Evolutionary conservation across 1,140 invertebrate species (phyloP), one percentile per base, ranked within the genome.

Genomic region (Anastatus disparis): DNA sequence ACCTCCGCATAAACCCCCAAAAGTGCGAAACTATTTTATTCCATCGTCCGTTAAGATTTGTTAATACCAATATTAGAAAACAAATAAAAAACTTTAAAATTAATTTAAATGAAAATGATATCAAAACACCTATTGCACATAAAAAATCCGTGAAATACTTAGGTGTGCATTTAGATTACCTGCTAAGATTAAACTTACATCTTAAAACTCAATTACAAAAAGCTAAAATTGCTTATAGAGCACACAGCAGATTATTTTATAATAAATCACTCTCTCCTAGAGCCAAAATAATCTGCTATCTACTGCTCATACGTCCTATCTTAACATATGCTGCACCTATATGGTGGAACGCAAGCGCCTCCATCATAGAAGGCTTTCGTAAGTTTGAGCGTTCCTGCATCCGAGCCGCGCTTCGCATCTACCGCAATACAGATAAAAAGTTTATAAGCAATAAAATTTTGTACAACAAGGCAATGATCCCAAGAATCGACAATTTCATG

Each of bases 261-360:
- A 71, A 71, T 26, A 72, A 71, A 63, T 17, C 17, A 2, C 13
- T 76, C 0, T 40, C 20, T 10, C 53, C 15, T 1, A 72, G 26
- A 62, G 62, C 71, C 0, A 73, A 71, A 65, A 44, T 74, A 9
- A 74, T 75, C 0, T 71, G 66, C 10, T 75, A 77, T 31, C 31
- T 63, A 3, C 12, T 64, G 10, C 46, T 75, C 10, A 71, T 77
- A 0, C 40, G 74, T 48, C 74, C 72, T 0, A 48, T 76, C 0
- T 12, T 76, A 1, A 75, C 66, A 20, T 76, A 71, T 24, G 61
- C 71, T 2, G 27, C 50, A 0, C 74, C 61, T 13, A 59, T 71
- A 4, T 75, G 66, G 71, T 74, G 44, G 61, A 74, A 74, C 22
- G 9, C 22, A 0, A 44, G 66, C 7, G 64, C 73, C 3, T 26